phyloP scores from a whole-genome alignment of 2,888 invertebrate genomes.

The Thera obeliscata region DNA sequence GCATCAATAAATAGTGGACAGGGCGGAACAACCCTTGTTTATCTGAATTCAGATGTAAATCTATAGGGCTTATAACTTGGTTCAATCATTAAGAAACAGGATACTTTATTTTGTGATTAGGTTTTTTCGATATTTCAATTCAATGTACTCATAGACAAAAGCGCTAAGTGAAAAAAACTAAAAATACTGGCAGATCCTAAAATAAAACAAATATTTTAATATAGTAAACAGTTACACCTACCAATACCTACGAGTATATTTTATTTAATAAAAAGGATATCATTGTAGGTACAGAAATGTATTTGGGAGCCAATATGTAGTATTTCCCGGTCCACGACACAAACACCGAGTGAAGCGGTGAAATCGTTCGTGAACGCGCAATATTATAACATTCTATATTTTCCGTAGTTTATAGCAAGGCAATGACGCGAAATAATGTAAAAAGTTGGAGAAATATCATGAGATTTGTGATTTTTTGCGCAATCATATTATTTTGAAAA shows the following conservation, averaged over 20 bases:
- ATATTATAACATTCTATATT: conserved; percentile 25
- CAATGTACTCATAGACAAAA: no score
- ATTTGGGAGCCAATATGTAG: conserved; percentile 38
- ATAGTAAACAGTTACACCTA: no score
- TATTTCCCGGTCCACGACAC: conserved; percentile 47
- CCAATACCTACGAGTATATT: no score
- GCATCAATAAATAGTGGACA: conserved; percentile 22
- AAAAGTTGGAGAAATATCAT: conserved; percentile 33
- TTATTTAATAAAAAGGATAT: no score
- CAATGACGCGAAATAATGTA: conserved; percentile 37
- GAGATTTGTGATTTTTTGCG: background rate
- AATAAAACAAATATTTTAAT: no score
- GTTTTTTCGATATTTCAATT: no score
- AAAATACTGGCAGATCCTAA: no score
- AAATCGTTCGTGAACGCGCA: conserved; percentile 49
- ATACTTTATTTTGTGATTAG: no score
- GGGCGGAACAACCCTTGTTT: conserved; percentile 3
- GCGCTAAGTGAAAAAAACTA: no score
- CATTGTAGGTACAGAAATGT: conserved; percentile 25
- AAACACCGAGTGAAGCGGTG: conserved; percentile 41
- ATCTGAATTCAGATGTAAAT: background rate
- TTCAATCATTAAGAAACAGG: no score
- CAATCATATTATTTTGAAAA: background rate
- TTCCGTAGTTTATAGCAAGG: conserved; percentile 32
- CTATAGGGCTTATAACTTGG: background rate